Conservation (phyloP, 1,140 invertebrate genomes). For the Scaptomyza graminum region DNA sequence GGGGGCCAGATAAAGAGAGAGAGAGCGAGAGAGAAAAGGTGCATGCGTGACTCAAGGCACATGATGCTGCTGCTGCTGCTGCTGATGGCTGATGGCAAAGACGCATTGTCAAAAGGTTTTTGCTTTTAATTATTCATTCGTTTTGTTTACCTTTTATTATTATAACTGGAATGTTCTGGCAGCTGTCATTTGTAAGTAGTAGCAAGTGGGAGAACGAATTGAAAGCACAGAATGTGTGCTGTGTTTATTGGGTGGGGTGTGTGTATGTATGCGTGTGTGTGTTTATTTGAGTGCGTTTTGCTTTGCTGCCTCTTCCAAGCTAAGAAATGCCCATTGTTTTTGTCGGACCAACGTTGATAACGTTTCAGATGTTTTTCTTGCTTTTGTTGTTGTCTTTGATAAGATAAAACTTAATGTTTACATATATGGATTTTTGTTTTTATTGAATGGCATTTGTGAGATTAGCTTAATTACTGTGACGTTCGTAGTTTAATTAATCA, state of each 20-base stretch:
- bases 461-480: slow-evolving; percentile 70
- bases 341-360: slow-evolving; percentile 31
- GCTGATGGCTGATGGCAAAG: slow-evolving; percentile 1
- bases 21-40: slow-evolving; percentile 17
- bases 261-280: background rate
- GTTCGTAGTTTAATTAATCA: slow-evolving; percentile 62
- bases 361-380: slow-evolving; percentile 40
- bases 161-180: slow-evolving; percentile 64
- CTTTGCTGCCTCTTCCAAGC: slow-evolving; percentile 36
- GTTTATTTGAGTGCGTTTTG: slow-evolving; percentile 21
- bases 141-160: slow-evolving; percentile 36
- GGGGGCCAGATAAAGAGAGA: background rate
- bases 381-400: slow-evolving; percentile 43
- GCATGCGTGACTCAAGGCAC: slow-evolving; percentile 59
- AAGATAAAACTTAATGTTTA: slow-evolving; percentile 58
- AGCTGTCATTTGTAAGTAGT: slow-evolving; percentile 63
- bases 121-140: slow-evolving; percentile 43
- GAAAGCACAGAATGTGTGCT: slow-evolving; percentile 5
- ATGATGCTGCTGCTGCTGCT: slow-evolving; percentile 34
- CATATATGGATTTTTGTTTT: slow-evolving; percentile 36
- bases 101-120: slow-evolving; percentile 5
- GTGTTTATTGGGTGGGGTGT: background rate
- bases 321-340: slow-evolving; percentile 36
- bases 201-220: slow-evolving; percentile 8
- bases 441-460: slow-evolving; percentile 73